phyloP scores from a whole-genome alignment of 1,140 invertebrate genomes.

The Drosophila novamexicana region DNA sequence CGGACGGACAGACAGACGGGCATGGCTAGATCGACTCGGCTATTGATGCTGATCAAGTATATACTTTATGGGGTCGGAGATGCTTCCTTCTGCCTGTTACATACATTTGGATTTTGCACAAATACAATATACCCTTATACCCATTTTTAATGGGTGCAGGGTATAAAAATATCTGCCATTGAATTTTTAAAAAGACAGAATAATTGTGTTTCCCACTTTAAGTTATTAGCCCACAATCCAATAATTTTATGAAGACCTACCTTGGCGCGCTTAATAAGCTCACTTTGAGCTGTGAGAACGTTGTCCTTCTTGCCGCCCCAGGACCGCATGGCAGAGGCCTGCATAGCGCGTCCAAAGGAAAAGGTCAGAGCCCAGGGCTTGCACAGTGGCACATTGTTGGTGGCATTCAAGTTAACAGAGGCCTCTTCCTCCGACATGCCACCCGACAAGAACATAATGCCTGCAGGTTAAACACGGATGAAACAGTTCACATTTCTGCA shows the following conservation, averaged over 20 bases:
- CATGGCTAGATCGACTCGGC: too few relatives aligned
- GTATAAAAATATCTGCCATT: too few relatives aligned
- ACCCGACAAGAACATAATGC: slow-evolving; percentile 96
- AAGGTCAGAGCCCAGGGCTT: slow-evolving; percentile 98
- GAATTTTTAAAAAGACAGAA: too few relatives aligned
- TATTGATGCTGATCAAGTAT: too few relatives aligned
- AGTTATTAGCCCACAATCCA: not conserved
- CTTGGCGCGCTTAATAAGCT: slow-evolving; percentile 96
- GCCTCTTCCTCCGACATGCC: slow-evolving; percentile 98
- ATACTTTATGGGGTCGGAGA: too few relatives aligned
- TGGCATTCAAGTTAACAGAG: slow-evolving; percentile 96
- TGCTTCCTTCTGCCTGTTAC: too few relatives aligned
- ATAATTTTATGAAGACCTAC: slow-evolving; percentile 84
- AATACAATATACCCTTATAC: too few relatives aligned
- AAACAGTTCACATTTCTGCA: too few relatives aligned
- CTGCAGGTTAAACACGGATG: slow-evolving; percentile 81
- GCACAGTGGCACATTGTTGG: slow-evolving; percentile 91
- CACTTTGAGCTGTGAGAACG: slow-evolving; percentile 91
- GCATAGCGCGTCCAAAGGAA: slow-evolving; percentile 95
- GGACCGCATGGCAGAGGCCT: slow-evolving; percentile 95
- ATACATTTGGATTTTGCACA: too few relatives aligned
- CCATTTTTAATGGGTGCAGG: too few relatives aligned
- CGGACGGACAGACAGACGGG: too few relatives aligned
- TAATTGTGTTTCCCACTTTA: too few relatives aligned
- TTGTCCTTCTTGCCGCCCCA: slow-evolving; percentile 97